Base-by-base conservation (phyloP, 2,888 invertebrate genomes). In the Cyaniris semiargus region DNA sequence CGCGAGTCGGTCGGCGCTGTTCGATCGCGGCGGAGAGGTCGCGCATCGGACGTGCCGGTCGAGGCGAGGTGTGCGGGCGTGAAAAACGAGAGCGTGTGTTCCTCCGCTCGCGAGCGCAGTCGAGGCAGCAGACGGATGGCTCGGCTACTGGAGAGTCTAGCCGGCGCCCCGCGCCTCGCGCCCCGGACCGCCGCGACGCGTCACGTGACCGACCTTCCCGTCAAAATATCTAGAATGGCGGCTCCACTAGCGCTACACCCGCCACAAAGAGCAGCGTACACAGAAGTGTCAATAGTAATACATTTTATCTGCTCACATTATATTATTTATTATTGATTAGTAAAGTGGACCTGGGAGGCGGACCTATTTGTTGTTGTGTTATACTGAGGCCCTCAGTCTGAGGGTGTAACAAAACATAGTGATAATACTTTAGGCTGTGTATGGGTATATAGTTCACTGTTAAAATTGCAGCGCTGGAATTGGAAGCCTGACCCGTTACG, bases 161-260 rank as follows among this genome's bases (percentile, higher is more conserved):
- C 95, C 95, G 88, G 89, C 91, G 89, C 84, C 85, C 84, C 90
- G 89, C 91, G 89, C 84, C 85, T 84, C 90, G 88, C 95, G 88
- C 85, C 89, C 83, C 83, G 90, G 83, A 27, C 84, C 80, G 85
- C 87, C 89, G 89, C 91, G 91, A 89, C 94, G 90, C 89, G 95
- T 96, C 96, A 96, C 95, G 96, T 96, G 96, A 96, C 95, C 96
- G 96, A 96, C 96, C 96, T 96, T 96, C 96, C 96, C 96, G 96
- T 96, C 96, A 96, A 96, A 96, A 96, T 96, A 96, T 95, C 95
- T 95, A 94, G 93, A 93, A 93, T 93, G 93, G 93, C 92, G 92
- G 91, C 91, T 91, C 90, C 89, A 88, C 89, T 86, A 88, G 86
- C 87, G 88, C 86, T 86, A 88, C 86, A 87, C 84, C 85, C 82